Percentiles rank a stretch among this genome's conserved stretches.
These are phyloP conservation scores for Atta texana DNA, from an alignment of 1,140 invertebrate genomes.

Conservation along the genomic window DNA sequence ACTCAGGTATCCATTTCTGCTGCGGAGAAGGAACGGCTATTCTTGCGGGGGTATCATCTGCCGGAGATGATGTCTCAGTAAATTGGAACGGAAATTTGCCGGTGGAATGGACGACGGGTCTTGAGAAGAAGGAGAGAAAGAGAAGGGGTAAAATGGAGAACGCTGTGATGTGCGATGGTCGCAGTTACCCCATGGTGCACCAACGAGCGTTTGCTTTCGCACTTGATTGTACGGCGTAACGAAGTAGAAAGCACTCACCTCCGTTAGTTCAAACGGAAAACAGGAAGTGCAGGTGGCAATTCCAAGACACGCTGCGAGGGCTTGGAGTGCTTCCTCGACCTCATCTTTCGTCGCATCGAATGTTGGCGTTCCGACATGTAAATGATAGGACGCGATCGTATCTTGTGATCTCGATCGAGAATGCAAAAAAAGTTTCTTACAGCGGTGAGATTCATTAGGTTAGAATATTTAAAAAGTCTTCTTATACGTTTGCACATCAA, in stretches of 20 bases:
- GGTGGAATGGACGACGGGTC: constrained; percentile 30
- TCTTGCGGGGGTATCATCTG: constrained; percentile 38
- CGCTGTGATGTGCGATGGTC: constrained; percentile 25
- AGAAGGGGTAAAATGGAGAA: constrained; percentile 5
- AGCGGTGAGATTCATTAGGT: constrained; percentile 23
- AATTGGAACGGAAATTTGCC: constrained; percentile 64
- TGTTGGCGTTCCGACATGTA: constrained; percentile 6
- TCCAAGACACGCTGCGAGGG: not conserved
- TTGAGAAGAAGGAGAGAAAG: not conserved
- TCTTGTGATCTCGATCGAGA: not conserved
- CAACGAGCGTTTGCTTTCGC: constrained; percentile 31
- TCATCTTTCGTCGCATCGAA: constrained; percentile 13
- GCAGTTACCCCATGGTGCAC: constrained; percentile 11
- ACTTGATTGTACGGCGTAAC: constrained; percentile 59
- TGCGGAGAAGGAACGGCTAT: constrained; percentile 6
- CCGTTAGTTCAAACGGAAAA: constrained; percentile 38
- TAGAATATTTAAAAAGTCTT: constrained; percentile 7
- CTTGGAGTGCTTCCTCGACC: not conserved
- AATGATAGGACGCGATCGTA: constrained; percentile 12
- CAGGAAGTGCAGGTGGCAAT: constrained; percentile 44
- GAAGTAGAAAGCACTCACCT: constrained; percentile 48
- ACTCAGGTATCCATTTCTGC: constrained; percentile 38
- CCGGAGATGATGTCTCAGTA: constrained; percentile 41
- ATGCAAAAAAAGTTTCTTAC: not conserved
- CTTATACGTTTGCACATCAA: not conserved